Base-by-base conservation (phyloP, 2,888 invertebrate genomes). In the Steromphala cineraria region DNA sequence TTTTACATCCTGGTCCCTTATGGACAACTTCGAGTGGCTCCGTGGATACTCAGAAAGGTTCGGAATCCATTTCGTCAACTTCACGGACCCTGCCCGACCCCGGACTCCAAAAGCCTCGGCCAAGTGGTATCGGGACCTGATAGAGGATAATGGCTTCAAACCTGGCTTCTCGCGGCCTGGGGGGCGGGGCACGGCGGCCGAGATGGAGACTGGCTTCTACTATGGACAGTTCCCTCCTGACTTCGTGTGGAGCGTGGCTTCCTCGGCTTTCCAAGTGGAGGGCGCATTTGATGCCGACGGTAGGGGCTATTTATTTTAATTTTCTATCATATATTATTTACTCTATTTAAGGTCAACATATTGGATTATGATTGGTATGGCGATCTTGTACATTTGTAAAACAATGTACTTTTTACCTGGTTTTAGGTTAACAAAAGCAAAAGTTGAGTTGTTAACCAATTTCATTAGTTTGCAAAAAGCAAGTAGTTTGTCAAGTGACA, bases 21-120 rank as follows among this genome's bases (percentile, higher is more conserved):
- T 97, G 93, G 97, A 97, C 89, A 96, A 96, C 90, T 96, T 96
- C 92, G 97, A 97, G 92, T 97, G 97, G 97, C 94, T 94, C 81
- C 94, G 95, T 62, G 97, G 97, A 40, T 97, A 95, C 90, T 95
- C 95, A 95, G 96, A 92, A 75, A 86, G 87, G 53, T 96, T 96
- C 94, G 96, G 96, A 85, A 94, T 96, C 79, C 96, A 95, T 90
- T 95, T 95, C 91, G 96, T 96, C 55, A 95, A 96, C 93, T 96
- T 96, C 91, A 94, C 94, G 78, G 95, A 95, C 90, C 95, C 96
- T 13, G 94, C 95, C 83, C 95, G 95, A 89, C 95, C 95, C 67
- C 94, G 96, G 85, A 95, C 95, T 80, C 94, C 96, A 46, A 96
- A 96, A 93, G 92, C 94, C 67, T 96, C 96, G 8, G 92, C 93